These are phyloP conservation scores for Halcyon malimbica DNA, from an alignment of 2,113 vertebrate species.

Conservation along the genomic window DNA sequence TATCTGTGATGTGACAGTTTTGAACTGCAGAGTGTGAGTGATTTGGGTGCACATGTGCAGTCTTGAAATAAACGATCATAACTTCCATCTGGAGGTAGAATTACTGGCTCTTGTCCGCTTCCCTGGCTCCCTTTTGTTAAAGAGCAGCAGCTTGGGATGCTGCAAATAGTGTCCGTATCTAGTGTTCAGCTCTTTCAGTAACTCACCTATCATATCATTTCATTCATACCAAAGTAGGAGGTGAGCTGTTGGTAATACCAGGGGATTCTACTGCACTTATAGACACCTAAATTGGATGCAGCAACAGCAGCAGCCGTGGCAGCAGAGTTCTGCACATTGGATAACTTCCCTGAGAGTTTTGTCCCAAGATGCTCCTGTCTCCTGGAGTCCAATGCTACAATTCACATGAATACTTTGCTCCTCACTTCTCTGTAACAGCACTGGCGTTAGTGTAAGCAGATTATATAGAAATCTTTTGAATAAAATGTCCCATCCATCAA, in stretches of 20 bases:
- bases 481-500: background rate
- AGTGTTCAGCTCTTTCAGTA: background rate
- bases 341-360: background rate
- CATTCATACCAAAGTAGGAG: background rate
- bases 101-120: background rate
- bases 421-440: background rate
- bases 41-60: background rate
- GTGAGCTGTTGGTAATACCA: background rate
- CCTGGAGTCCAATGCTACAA: background rate
- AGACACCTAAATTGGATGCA: background rate
- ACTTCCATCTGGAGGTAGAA: background rate
- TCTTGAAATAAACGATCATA: background rate
- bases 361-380: background rate
- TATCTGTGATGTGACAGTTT: background rate
- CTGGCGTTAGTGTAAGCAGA: accelerated
- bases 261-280: background rate
- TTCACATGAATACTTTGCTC: background rate
- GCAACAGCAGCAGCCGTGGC: background rate
- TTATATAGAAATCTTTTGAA: background rate
- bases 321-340: background rate
- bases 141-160: background rate
- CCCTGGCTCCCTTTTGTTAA: background rate
- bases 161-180: background rate
- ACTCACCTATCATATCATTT: background rate
- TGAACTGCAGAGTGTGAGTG: background rate